Evolutionary conservation across 92 coral and sea anemone species (phyloP), one percentile per base, ranked within the genome.

Genomic region (Umimayanthus chanpuru): DNA sequence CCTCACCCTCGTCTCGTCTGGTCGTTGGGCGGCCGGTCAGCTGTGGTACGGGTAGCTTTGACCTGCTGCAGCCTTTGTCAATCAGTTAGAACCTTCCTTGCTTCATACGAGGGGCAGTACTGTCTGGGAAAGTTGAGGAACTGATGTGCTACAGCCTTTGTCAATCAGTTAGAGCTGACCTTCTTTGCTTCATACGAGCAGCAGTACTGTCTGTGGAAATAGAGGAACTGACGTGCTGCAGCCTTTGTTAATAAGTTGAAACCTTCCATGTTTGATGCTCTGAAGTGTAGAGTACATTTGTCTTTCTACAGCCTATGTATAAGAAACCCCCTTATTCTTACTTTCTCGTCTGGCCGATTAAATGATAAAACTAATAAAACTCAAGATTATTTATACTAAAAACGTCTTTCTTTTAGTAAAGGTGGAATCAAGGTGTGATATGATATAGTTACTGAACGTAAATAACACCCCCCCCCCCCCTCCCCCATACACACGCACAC

Each of bases 1-100:
- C 88, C 41, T 96, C 99, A 0, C 99, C 99, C 2, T 96, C 99
- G 4, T 96, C 99, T 30, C 91, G 99, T 36, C 96, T 96, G 32
- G 99, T 96, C 0, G 99, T 96, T 18, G 99, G 99, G 0, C 92
- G 98, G 56, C 95, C 91, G 0, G 99, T 96, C 14, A 94, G 96
- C 23, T 92, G 96, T 61, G 99, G 99, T 0, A 96, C 99, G 36
- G 99, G 99, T 23, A 87, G 96, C 79, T 96, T 96, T 90, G 99
- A 96, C 6, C 85, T 96, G 71, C 90, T 93, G 56, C 95, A 95
- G 36, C 98, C 98, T 77, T 88, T 93, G 56, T 7, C 26, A 40
- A 29, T 41, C 29, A 53, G 26, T 61, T 18, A 18, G 7, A 61
- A 23, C 68, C 68, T 61, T 61, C 68, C 7, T 23, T 61, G 68